phyloP scores from a whole-genome alignment of 2,797 vertebrate genomes.

The Helostoma temminkii region DNA sequence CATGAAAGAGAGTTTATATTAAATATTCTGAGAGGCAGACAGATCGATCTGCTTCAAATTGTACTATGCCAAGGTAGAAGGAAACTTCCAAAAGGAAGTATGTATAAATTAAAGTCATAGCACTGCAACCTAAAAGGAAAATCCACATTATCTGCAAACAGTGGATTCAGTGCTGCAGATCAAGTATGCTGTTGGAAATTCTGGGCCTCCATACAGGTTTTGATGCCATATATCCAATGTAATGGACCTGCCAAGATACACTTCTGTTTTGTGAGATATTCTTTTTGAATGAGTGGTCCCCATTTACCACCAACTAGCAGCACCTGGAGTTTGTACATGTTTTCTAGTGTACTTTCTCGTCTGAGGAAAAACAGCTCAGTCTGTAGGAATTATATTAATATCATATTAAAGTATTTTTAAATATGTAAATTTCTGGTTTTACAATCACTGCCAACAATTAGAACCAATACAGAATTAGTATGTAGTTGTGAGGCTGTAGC shows the following conservation, averaged over 20 bases:
- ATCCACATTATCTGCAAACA: conserved; percentile 41
- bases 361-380: conserved; percentile 18
- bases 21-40: conserved; percentile 54
- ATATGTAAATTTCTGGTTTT: conserved; percentile 4
- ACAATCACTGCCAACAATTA: not conserved
- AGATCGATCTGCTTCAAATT: conserved; percentile 50
- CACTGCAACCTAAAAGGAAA: conserved; percentile 37
- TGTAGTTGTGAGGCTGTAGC: conserved; percentile 7
- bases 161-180: conserved; percentile 30
- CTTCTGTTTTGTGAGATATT: conserved; percentile 29
- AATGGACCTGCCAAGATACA: conserved; percentile 49
- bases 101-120: conserved; percentile 25
- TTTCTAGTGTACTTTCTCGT: conserved; percentile 6
- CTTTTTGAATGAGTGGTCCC: conserved; percentile 9
- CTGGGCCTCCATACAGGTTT: conserved; percentile 18
- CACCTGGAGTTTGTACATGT: not conserved
- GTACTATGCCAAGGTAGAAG: conserved; percentile 5
- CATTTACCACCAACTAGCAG: conserved; percentile 30
- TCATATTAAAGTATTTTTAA: not conserved
- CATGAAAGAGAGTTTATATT: conserved; percentile 46
- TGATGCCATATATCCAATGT: conserved; percentile 26
- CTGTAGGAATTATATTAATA: conserved; percentile 11
- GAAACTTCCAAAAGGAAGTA: conserved; percentile 34
- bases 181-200: conserved; percentile 44
- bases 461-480: conserved; percentile 12